Conservation (phyloP, 2,113 vertebrate genomes). For the Corythornis madagascariensis region DNA sequence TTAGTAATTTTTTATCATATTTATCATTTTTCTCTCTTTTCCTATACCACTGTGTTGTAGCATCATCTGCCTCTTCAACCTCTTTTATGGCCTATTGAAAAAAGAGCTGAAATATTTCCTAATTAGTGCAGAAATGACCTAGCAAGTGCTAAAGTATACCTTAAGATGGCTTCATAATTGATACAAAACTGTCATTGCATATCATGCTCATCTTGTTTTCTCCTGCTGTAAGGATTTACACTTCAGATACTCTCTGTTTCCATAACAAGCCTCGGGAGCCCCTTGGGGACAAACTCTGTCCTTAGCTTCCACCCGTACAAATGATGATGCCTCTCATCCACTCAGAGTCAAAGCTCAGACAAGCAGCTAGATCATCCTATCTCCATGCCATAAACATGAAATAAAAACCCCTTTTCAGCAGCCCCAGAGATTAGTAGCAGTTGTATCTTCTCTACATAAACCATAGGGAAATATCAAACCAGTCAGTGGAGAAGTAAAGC, state of each 20-base stretch:
- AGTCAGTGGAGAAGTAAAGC: background rate
- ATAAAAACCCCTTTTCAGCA: background rate
- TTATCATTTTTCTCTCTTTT: slow-evolving; percentile 22
- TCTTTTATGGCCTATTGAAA: background rate
- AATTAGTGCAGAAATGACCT: background rate
- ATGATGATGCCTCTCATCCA: background rate
- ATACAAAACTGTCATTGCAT: background rate
- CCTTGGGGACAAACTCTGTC: background rate
- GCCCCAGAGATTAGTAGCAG: background rate
- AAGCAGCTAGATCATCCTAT: background rate
- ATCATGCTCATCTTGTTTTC: slow-evolving; percentile 10
- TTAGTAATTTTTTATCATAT: background rate
- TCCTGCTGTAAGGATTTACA: slow-evolving; percentile 17
- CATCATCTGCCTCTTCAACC: background rate
- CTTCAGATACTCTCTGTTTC: slow-evolving; percentile 23
- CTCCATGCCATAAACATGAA: background rate
- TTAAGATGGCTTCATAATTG: slow-evolving; percentile 8
- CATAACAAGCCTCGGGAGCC: slow-evolving; percentile 33
- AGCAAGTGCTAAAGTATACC: background rate
- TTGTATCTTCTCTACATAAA: background rate
- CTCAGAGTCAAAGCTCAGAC: background rate
- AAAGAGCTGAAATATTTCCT: slow-evolving; percentile 18
- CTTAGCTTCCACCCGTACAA: background rate
- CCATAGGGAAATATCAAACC: background rate
- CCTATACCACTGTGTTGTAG: background rate